Percentiles rank a stretch among this genome's conserved stretches.
These are phyloP conservation scores for Euproctis similis DNA, from an alignment of 2,888 invertebrate genomes.

Conservation along the genomic window DNA sequence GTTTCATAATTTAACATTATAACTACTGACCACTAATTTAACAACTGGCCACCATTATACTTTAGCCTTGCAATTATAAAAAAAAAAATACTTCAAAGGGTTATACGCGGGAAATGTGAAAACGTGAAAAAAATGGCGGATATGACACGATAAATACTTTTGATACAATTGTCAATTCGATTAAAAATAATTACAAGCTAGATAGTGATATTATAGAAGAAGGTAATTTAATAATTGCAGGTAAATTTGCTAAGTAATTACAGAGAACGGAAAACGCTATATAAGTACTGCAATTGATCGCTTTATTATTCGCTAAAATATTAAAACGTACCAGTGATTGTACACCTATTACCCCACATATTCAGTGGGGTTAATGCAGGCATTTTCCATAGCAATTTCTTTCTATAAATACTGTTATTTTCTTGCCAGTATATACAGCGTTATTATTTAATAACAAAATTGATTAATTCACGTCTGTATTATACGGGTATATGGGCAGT, in stretches of 20 bases:
- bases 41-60: too few species aligned
- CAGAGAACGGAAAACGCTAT: conserved; percentile 9
- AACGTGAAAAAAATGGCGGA: too few species aligned
- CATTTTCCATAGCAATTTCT: conserved; percentile 1
- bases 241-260: conserved; percentile 24
- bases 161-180: too few species aligned
- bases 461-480: conserved; percentile 3
- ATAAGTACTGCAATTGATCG: conserved; percentile 17
- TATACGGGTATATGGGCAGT: conserved; percentile 6
- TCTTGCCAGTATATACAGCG: conserved; percentile 2
- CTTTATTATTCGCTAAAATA: background rate
- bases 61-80: too few species aligned
- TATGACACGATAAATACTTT: too few species aligned
- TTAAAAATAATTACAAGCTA: conserved; percentile 23
- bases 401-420: background rate
- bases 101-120: too few species aligned
- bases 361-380: conserved; percentile 2
- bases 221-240: conserved; percentile 10
- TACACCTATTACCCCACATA: too few species aligned
- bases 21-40: too few species aligned
- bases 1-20: too few species aligned
- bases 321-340: background rate
- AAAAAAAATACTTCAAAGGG: too few species aligned
- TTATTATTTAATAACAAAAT: conserved; percentile 4
- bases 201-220: conserved; percentile 12